These are phyloP conservation scores for Acipenser oxyrinchus DNA, from an alignment of 2,797 vertebrate genomes.

Conservation along the genomic window DNA sequence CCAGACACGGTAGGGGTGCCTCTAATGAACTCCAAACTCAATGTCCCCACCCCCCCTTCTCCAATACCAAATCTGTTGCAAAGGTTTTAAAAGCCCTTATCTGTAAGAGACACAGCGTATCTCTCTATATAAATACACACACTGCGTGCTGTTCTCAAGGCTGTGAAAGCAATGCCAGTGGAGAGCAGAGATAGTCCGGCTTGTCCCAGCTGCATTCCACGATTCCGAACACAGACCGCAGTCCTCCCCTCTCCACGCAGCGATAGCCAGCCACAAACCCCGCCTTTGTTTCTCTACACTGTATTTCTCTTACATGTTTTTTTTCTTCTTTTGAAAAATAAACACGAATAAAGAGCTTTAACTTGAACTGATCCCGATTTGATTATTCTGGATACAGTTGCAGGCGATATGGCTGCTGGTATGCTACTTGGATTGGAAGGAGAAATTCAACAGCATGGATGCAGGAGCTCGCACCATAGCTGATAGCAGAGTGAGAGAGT, in stretches of 20 bases:
- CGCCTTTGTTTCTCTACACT: background rate
- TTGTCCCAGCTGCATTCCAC: conserved; percentile 49
- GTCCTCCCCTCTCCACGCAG: conserved; percentile 28
- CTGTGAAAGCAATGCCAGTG: conserved; percentile 12
- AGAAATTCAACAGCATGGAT: too few species aligned
- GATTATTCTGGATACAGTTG: too few species aligned
- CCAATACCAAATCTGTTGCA: conserved; percentile 26
- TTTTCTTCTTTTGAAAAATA: too few species aligned
- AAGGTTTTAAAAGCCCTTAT: conserved; percentile 38
- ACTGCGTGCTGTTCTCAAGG: conserved; percentile 19
- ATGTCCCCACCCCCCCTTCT: conserved; percentile 8
- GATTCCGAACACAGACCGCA: conserved; percentile 48
- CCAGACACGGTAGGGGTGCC: background rate
- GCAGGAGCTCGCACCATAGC: too few species aligned
- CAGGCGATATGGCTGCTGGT: too few species aligned
- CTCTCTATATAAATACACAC: conserved; percentile 21
- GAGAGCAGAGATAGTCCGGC: conserved; percentile 28
- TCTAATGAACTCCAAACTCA: conserved; percentile 6
- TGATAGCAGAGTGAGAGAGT: too few species aligned
- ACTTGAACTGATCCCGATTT: background rate
- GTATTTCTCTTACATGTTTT: background rate
- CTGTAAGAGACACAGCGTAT: conserved; percentile 10
- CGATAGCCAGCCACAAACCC: too few species aligned
- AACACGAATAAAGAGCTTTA: too few species aligned
- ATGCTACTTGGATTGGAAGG: too few species aligned